Conservation (phyloP, 1,140 invertebrate species). For the Orius insidiosus region DNA sequence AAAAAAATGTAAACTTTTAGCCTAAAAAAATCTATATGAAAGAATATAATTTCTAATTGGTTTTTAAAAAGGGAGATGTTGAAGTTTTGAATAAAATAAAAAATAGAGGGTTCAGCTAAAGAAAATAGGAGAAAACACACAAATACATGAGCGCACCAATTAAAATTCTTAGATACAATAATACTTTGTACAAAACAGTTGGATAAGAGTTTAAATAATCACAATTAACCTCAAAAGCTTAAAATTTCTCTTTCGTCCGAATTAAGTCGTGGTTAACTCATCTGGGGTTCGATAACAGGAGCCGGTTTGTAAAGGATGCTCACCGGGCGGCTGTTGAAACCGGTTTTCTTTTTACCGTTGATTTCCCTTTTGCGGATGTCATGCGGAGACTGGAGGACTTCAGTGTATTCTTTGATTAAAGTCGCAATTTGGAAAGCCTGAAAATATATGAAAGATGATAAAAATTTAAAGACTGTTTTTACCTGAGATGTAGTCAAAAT, state of each 20-base stretch:
- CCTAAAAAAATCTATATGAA: no score
- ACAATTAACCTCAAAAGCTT: not conserved
- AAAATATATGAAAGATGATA: conserved; percentile 21
- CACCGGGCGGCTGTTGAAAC: conserved; percentile 27
- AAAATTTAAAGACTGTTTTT: conserved; percentile 19
- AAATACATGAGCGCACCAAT: no score
- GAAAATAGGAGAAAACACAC: no score
- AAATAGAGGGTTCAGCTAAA: no score
- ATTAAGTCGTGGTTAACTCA: conserved; percentile 25
- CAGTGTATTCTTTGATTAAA: conserved; percentile 79
- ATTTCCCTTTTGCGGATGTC: conserved; percentile 19
- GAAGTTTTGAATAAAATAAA: no score
- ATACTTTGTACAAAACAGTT: not conserved
- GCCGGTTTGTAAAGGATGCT: conserved; percentile 35
- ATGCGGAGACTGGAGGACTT: conserved; percentile 40
- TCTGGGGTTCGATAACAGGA: conserved; percentile 33
- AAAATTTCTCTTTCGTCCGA: not conserved
- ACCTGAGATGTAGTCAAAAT: conserved; percentile 74
- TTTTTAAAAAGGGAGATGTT: no score
- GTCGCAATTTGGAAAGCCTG: conserved; percentile 88
- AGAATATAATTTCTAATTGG: no score
- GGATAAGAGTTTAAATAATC: not conserved
- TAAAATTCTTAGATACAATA: not conserved
- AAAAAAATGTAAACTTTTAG: no score
- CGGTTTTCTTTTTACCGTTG: conserved; percentile 19